Evolutionary conservation across 2,113 vertebrate species (phyloP), one percentile per base, ranked within the genome.

Genomic region (Rhombomys opimus): DNA sequence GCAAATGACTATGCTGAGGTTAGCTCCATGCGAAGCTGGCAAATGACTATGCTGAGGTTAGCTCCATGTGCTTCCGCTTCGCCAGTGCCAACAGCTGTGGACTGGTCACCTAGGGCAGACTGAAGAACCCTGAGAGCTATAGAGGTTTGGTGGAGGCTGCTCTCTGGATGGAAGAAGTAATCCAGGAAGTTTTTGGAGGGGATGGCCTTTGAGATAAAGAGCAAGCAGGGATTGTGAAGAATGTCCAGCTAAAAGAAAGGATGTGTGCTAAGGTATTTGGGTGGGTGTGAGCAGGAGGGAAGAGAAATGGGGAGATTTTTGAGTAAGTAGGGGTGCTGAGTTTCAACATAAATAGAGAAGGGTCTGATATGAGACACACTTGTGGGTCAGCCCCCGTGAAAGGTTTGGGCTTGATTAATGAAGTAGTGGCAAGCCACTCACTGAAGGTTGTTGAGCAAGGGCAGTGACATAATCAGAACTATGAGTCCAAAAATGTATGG

Each of bases 161-260:
- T 90, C 84, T 84, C 84, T 32, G 38, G 80, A 50, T 14, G 59
- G 85, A 89, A 41, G 9, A 32, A 59, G 57, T 30, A 77, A 5
- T 41, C 68, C 67, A 38, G 68, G 59, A 80, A 59, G 46, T 73
- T 65, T 46, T 38, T 73, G n/a, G 52, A 96, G 35, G 76, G 84
- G 78, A 70, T 14, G 14, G 30, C 61, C 70, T 92, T 70, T 95
- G 22, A 96, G 70, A 35, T 46, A 85, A 85, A 93, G 32, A n/a
- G 41, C 25, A 61, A 82, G 17, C 46, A 54, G 59, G 61, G 20
- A 5, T 65, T 27, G 30, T 17, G 41, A 82, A 89, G 61, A 95
- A 78, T 38, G 73, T 72, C 30, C 68, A 90, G 38, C 30, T 41
- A 23, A 91, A 70, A 41, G 27, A 86, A 65, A 54, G 61, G 54